A percentile compares a stretch with the other conserved stretches of the same genome.
phyloP scores from a whole-genome alignment of 2,888 invertebrate genomes.

The Tineola bisselliella region DNA sequence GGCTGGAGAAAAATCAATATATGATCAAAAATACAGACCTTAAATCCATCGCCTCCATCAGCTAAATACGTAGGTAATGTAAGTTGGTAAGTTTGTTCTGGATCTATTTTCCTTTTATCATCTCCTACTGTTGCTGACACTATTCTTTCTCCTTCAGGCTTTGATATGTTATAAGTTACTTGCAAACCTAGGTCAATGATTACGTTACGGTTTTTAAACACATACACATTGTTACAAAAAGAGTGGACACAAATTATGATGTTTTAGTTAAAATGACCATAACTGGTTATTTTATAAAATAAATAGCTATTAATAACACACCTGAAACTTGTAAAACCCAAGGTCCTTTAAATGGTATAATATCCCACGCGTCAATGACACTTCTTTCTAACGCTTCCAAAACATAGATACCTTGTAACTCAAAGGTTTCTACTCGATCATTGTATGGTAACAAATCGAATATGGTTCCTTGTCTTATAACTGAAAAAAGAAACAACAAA shows the following conservation, averaged over 20 bases:
- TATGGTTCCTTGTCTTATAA: constrained; percentile 74
- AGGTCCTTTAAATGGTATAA: constrained; percentile 49
- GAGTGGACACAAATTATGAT: too few species aligned
- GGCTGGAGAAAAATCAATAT: too few species aligned
- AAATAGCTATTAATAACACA: too few species aligned
- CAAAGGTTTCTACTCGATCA: constrained; percentile 74
- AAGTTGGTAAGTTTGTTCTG: constrained; percentile 67
- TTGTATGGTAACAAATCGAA: constrained; percentile 77
- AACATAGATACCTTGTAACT: constrained; percentile 73
- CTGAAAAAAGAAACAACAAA: constrained; percentile 55
- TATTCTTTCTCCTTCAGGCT: constrained; percentile 69
- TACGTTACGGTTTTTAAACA: too few species aligned
- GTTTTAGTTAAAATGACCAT: too few species aligned
- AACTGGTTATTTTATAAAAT: too few species aligned
- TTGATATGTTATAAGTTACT: constrained; percentile 68
- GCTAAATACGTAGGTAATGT: constrained; percentile 67
- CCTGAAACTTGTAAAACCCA: constrained; percentile 71
- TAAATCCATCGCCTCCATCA: constrained; percentile 76
- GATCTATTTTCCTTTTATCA: constrained; percentile 47
- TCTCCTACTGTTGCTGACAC: constrained; percentile 62
- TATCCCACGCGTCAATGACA: constrained; percentile 44
- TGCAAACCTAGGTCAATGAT: constrained; percentile 69
- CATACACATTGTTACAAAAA: too few species aligned
- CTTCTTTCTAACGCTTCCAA: constrained; percentile 68
- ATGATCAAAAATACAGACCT: constrained; percentile 23